Base-by-base conservation (phyloP, 2,113 vertebrate species). In the Cephalopterus ornatus region DNA sequence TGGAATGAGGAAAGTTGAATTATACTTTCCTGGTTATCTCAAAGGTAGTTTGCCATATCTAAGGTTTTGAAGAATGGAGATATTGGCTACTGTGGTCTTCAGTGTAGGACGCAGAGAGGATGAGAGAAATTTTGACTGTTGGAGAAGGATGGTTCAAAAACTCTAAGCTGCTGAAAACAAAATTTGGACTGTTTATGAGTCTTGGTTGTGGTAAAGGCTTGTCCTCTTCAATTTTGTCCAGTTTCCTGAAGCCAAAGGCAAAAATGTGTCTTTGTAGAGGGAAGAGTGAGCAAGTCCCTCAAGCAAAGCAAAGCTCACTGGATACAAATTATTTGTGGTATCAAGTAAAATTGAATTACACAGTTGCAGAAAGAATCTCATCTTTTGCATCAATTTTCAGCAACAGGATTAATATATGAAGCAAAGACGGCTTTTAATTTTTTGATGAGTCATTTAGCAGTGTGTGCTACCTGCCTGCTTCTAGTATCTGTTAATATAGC, bases 321-420 rank as follows among this genome's bases (percentile, higher is more conserved):
- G 19, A 46, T 68, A 49, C n/a, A 74, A 74, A 33, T 73, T 41
- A 55, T 58, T 80, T 52, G 24, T 89, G 39, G 7, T 76, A 58
- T 62, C 28, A 49, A 62, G 50, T 85, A 73, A 93, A 90, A 83
- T 14, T 73, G 67, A 92, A 83, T 83, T 88, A 35, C 5, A 39
- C 8, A 35, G 58, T 67, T 27, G n/a, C 49, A 58, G 77, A 87
- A 74, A 76, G 28, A 83, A 79, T 17, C 18, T 73, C 20, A 47
- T 73, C 46, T 88, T 87, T 70, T 80, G 84, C n/a, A 67, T 92
- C 89, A 47, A 10, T 82, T 97, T 81, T 81, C 76, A 80, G 78
- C 42, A 66, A 30, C 21, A 85, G 37, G 77, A 56, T 72, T 82
- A 58, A 78, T 68, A n/a, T 12, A 37, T 24, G 59, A 90, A 53